A percentile compares a stretch with the other conserved stretches of the same genome.
These are phyloP conservation scores for Rhinopomastus cyanomelas DNA, from an alignment of 2,113 vertebrate species.

Conservation along the genomic window DNA sequence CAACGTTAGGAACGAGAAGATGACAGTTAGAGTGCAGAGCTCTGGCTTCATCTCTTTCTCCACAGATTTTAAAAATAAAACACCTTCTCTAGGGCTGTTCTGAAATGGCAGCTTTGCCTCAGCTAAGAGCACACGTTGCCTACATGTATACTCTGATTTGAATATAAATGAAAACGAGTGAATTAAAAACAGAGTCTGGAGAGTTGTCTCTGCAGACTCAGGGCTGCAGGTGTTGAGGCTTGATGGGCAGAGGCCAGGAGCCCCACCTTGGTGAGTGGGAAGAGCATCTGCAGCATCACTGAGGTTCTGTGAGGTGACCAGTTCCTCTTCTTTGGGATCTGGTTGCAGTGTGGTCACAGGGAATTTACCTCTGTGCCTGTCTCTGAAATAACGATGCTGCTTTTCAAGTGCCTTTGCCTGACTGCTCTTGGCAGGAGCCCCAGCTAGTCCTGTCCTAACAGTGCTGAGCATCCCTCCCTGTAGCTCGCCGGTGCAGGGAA, in stretches of 20 bases:
- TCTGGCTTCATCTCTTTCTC: background rate
- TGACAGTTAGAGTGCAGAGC: background rate
- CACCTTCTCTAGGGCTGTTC: background rate
- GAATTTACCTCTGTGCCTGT: background rate
- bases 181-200: slow-evolving; percentile 14
- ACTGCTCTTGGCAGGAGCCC: background rate
- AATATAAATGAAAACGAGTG: slow-evolving; percentile 22
- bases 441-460: background rate
- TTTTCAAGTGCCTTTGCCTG: background rate
- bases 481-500: accelerated
- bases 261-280: accelerated
- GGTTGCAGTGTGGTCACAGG: accelerated
- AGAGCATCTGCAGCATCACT: background rate
- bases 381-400: background rate
- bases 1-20: background rate
- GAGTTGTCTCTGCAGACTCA: background rate
- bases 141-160: slow-evolving; percentile 37
- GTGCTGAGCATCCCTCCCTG: background rate
- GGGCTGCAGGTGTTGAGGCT: background rate
- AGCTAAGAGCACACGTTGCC: background rate
- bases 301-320: accelerated
- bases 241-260: background rate
- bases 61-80: slow-evolving; percentile 1
- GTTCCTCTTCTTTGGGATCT: background rate
- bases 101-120: background rate